Base-by-base conservation (phyloP, 35 echinoderm and acorn worm genomes). In the Apostichopus japonicus region DNA sequence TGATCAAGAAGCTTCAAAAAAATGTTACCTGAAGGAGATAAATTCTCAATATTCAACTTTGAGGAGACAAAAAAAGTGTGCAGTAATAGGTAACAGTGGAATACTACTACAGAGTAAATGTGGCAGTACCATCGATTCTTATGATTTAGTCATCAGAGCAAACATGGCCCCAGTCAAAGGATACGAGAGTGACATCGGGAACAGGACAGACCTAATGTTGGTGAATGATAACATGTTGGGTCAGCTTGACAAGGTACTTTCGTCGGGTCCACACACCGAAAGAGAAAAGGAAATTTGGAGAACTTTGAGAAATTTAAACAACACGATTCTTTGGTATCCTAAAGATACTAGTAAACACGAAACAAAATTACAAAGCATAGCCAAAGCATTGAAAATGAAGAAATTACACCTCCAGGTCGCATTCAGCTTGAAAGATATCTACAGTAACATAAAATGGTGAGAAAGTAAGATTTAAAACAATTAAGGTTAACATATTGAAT, bases 41-140 rank as follows among this genome's bases (percentile, higher is more conserved):
- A 10, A 84, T 23, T 3, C 8, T 22, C 22, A n/a, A n/a, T 56
- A 23, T 84, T 84, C 81, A 19, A 84, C 81, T 58, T 58, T 84
- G 6, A 6, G 23, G 55, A 55, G 81, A 67, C 53, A 89, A 33
- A 21, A 8, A 8, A 93, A 71, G 22, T 96, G 95, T 82, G 95
- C 92, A 13, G 6, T 96, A 11, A 89, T 96, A 6, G 95, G 95
- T 10, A 96, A 93, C 80, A 77, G 87, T n/a, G 95, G 95, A 19
- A 91, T 96, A n/a, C 71, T 96, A 5, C 21, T 86, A 21, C 23
- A 91, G 13, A 96, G 95, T n/a, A 24, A 75, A 6, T 96, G 95
- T 80, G 95, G 95, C 6, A 19, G 52, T 8, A 78, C 84, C 22
- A 96, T 96, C 13, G 95, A 96, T 33, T 90, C 65, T 11, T 58